Conservation (phyloP, 2,888 invertebrate species). For the Orthosia gothica region DNA sequence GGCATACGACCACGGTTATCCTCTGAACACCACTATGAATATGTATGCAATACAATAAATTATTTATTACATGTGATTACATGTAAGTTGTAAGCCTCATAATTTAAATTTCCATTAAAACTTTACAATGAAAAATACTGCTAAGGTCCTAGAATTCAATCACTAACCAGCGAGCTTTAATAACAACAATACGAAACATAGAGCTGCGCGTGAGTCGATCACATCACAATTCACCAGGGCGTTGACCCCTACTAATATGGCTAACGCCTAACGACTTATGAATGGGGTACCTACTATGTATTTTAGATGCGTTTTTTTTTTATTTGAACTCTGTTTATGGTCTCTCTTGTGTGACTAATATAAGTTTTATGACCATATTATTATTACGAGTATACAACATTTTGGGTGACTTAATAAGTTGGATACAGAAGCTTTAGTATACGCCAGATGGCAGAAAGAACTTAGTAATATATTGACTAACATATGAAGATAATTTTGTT, state of each 20-base stretch:
- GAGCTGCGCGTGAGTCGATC: constrained; percentile 74
- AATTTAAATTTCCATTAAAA: background rate
- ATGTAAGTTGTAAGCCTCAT: too few species aligned
- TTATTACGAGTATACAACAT: constrained; percentile 8
- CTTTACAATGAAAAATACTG: background rate
- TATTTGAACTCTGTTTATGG: constrained; percentile 44
- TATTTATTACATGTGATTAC: too few species aligned
- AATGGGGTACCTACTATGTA: constrained; percentile 75
- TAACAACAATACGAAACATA: constrained; percentile 58
- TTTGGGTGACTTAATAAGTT: background rate
- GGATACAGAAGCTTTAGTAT: too few species aligned
- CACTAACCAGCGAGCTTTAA: constrained; percentile 33
- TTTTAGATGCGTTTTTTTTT: constrained; percentile 60
- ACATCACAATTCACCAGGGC: constrained; percentile 80
- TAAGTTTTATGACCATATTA: constrained; percentile 40
- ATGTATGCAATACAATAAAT: too few species aligned
- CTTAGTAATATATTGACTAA: too few species aligned
- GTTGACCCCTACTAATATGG: constrained; percentile 75
- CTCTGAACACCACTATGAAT: too few species aligned
- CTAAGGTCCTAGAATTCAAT: constrained; percentile 9
- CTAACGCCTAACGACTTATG: constrained; percentile 78
- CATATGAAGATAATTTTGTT: background rate
- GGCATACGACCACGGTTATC: too few species aligned
- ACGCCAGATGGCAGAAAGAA: background rate
- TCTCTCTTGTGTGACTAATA: constrained; percentile 40